These are phyloP conservation scores for Hirundo rustica DNA, from an alignment of 2,797 vertebrate species.

Conservation along the genomic window DNA sequence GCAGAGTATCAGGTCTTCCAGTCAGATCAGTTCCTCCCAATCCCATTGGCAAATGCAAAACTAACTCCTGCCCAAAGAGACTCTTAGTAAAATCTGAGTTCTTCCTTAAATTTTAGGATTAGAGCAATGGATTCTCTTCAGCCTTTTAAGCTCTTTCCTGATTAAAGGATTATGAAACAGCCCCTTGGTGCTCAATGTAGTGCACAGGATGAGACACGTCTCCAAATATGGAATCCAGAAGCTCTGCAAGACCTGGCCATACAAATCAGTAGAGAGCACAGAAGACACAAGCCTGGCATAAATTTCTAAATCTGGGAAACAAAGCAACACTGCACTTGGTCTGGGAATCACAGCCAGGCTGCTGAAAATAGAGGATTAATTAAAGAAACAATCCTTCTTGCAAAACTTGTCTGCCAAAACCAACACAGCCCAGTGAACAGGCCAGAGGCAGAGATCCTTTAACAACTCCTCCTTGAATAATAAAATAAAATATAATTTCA, in stretches of 20 bases:
- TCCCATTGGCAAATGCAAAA: neutral
- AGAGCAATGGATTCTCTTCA: slow-evolving; percentile 20
- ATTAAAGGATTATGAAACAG: slow-evolving; percentile 54
- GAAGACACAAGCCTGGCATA: neutral
- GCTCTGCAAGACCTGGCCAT: neutral
- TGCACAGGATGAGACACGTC: neutral
- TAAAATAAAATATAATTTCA: neutral
- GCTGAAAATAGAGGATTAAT: neutral
- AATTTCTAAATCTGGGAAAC: neutral
- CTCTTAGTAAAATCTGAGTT: neutral
- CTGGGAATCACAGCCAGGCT: neutral
- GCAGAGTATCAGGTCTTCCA: neutral
- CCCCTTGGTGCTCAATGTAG: neutral
- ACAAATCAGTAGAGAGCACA: neutral
- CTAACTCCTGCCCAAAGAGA: neutral
- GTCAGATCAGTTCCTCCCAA: neutral
- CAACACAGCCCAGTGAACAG: neutral
- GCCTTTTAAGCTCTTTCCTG: slow-evolving; percentile 34
- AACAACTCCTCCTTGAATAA: neutral
- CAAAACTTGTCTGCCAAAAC: slow-evolving; percentile 6
- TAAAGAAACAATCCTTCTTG: neutral
- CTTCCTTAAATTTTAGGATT: slow-evolving; percentile 34
- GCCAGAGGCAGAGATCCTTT: neutral
- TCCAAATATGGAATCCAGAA: neutral
- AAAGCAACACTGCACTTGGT: neutral